Evolutionary conservation across 2,797 vertebrate species (phyloP).

Genomic region (Paedocypris micromegethes): DNA sequence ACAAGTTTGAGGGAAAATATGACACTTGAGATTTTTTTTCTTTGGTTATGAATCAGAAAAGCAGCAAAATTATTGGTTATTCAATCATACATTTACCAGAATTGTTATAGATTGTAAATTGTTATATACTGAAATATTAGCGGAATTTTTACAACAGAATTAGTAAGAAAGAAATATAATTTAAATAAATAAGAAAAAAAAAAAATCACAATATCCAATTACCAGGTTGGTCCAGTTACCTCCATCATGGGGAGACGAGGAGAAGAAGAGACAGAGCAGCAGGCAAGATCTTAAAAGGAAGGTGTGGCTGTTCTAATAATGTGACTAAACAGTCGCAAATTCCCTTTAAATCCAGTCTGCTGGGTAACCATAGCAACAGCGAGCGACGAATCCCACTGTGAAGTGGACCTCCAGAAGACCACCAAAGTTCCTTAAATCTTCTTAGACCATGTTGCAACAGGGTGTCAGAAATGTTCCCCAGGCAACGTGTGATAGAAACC

Average conservation of each 20-base stretch:
- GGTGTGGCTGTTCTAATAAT: conserved; percentile 60
- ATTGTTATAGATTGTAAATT: too few relatives aligned
- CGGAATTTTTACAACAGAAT: conserved; percentile 10
- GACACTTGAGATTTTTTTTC: too few relatives aligned
- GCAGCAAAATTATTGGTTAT: too few relatives aligned
- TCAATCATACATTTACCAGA: too few relatives aligned
- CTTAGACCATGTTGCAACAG: not conserved
- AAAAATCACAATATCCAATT: not conserved
- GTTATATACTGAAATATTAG: not conserved
- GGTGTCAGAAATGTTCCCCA: too few relatives aligned
- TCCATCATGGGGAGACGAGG: conserved; percentile 20
- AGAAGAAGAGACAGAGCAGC: conserved; percentile 62
- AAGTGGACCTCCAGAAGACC: conserved; percentile 25
- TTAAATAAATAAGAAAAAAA: too few relatives aligned
- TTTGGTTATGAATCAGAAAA: too few relatives aligned
- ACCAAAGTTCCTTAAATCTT: conserved; percentile 15
- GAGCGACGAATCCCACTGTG: conserved; percentile 9
- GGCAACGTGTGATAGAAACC: not conserved
- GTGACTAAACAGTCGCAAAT: conserved; percentile 59
- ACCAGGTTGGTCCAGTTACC: too few relatives aligned
- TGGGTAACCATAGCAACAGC: conserved; percentile 45
- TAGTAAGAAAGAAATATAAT: conserved; percentile 15
- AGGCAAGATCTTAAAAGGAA: conserved; percentile 69
- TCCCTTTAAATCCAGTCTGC: conserved; percentile 63
- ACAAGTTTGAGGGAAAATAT: too few relatives aligned